phyloP scores from a whole-genome alignment of 92 coral and sea anemone species.

The Scolanthus callimorphus region DNA sequence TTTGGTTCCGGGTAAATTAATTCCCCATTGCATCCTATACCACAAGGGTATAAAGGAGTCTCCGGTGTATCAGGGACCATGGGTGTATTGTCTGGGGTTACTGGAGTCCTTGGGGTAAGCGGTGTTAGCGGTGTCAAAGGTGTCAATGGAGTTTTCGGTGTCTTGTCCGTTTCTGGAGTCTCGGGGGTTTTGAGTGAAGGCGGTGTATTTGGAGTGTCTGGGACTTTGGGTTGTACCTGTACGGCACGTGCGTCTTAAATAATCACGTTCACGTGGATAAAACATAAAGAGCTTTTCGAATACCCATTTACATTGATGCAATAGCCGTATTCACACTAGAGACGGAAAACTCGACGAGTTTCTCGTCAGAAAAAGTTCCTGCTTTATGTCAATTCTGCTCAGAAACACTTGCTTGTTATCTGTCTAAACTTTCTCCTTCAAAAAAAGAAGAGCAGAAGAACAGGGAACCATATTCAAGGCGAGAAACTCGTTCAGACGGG shows the following conservation, averaged over 20 bases:
- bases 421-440: too few species aligned
- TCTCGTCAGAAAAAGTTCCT: too few species aligned
- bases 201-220: constrained; percentile 61
- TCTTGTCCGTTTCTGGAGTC: constrained; percentile 66
- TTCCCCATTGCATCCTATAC: constrained; percentile 33
- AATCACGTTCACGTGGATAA: too few species aligned
- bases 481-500: too few species aligned
- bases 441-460: too few species aligned
- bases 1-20: constrained; percentile 34
- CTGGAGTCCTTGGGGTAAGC: constrained; percentile 80
- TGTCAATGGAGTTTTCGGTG: constrained; percentile 69
- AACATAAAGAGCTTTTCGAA: too few species aligned
- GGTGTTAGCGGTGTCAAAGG: constrained; percentile 84
- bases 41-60: constrained; percentile 59
- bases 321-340: too few species aligned
- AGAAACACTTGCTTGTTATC: too few species aligned
- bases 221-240: constrained; percentile 53
- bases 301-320: too few species aligned
- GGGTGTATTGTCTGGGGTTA: constrained; percentile 58
- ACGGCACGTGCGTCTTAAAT: constrained; percentile 45
- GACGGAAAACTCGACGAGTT: too few species aligned
- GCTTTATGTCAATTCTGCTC: too few species aligned
- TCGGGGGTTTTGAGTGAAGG: constrained; percentile 49
- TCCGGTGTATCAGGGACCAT: constrained; percentile 69
- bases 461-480: too few species aligned